phyloP scores from a whole-genome alignment of 1,140 invertebrate genomes.

The Drosophila navojoa region DNA sequence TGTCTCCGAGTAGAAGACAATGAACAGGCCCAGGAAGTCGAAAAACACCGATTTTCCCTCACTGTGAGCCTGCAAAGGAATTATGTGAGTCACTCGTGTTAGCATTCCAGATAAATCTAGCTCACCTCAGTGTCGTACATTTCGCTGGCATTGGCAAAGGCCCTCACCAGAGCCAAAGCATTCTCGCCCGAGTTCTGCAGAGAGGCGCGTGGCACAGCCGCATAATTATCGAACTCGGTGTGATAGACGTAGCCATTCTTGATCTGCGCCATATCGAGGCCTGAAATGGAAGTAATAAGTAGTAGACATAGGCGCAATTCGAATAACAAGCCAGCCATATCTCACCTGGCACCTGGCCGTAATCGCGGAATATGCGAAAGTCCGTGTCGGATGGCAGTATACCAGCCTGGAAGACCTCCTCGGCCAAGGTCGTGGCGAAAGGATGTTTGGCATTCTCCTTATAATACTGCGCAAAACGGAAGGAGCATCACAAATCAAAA shows the following conservation, averaged over 20 bases:
- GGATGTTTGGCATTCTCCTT: constrained; percentile 87
- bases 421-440: constrained; percentile 94
- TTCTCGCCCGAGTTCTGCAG: constrained; percentile 93
- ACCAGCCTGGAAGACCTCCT: constrained; percentile 97
- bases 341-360: constrained; percentile 89
- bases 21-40: constrained; percentile 90
- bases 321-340: not conserved
- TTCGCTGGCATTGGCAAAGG: constrained; percentile 87
- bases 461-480: constrained; percentile 46
- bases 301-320: not conserved
- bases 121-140: constrained; percentile 84
- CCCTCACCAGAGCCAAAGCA: constrained; percentile 88
- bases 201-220: constrained; percentile 90
- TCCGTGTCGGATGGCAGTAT: constrained; percentile 97
- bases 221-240: constrained; percentile 91
- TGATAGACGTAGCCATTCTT: constrained; percentile 97
- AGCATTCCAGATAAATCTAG: not conserved
- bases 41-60: constrained; percentile 90
- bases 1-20: constrained; percentile 87
- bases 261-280: constrained; percentile 86
- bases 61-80: constrained; percentile 72
- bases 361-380: constrained; percentile 96
- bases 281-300: constrained; percentile 13
- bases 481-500: not conserved
- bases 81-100: no score